Percentiles rank a stretch among this genome's conserved stretches.
Conservation (phyloP, 2,797 vertebrate species). For the Delichon dasypus region DNA sequence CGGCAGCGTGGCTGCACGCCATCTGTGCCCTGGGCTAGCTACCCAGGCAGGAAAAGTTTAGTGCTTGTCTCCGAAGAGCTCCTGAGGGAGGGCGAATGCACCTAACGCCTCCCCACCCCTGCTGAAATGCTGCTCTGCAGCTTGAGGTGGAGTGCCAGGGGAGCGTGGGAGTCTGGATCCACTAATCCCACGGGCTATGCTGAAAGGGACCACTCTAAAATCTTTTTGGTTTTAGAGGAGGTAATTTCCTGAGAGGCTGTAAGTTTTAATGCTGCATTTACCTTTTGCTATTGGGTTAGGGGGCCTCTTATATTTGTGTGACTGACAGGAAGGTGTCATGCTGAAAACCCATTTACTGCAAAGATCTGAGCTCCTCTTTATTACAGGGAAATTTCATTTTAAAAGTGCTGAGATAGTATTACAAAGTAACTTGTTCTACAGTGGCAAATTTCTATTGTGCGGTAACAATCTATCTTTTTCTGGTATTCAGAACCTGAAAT, state of each 20-base stretch:
- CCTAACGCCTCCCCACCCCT: fast-evolving
- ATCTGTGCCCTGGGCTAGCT: fast-evolving
- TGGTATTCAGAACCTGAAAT: background rate
- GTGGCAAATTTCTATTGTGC: background rate
- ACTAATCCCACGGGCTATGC: background rate
- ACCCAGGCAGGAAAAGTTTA: fast-evolving
- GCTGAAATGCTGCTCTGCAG: background rate
- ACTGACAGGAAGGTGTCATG: background rate
- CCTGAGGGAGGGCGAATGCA: background rate
- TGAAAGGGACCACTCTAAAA: background rate
- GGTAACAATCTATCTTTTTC: background rate
- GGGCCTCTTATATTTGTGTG: background rate
- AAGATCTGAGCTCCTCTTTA: background rate
- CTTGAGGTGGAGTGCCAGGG: fast-evolving
- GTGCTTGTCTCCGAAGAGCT: background rate
- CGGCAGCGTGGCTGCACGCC: fast-evolving
- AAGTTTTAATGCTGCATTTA: background rate
- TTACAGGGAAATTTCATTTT: background rate
- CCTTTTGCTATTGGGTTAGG: background rate
- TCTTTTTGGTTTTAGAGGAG: fast-evolving
- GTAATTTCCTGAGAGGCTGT: background rate
- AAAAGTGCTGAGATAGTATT: background rate
- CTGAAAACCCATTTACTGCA: background rate
- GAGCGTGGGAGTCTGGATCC: background rate
- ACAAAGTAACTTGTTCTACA: background rate